Evolutionary conservation across 1,140 invertebrate genomes (phyloP).

Genomic region (Leptinotarsa texana): DNA sequence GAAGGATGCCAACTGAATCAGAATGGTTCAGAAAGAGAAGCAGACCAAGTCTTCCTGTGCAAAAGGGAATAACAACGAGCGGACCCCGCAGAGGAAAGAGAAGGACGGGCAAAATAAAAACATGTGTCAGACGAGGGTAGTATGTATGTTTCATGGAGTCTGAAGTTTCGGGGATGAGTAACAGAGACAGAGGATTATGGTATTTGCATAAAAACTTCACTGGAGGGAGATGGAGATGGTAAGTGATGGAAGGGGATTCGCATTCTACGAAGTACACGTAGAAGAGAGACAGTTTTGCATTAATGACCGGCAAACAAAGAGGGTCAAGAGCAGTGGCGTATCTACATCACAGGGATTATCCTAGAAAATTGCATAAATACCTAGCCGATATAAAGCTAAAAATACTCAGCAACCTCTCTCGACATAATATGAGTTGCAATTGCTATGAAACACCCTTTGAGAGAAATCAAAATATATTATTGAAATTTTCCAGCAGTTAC

Average conservation of each 20-base stretch:
- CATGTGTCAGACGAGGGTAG: constrained; percentile 49
- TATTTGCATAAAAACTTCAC: constrained; percentile 43
- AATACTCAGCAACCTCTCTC: no score
- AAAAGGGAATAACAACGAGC: constrained; percentile 14
- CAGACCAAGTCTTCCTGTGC: constrained; percentile 10
- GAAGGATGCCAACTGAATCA: constrained; percentile 28
- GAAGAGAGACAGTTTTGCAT: constrained; percentile 49
- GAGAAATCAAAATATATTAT: no score
- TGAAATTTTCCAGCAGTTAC: no score
- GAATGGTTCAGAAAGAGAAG: constrained; percentile 16
- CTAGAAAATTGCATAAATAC: no score
- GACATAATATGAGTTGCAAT: no score
- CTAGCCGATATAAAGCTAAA: no score
- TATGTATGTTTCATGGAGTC: constrained; percentile 44
- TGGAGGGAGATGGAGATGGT: constrained; percentile 35
- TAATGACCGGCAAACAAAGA: constrained; percentile 49
- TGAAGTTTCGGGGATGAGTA: constrained; percentile 40
- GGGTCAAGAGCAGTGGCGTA: constrained; percentile 29
- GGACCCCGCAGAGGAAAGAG: constrained; percentile 25
- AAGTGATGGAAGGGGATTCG: constrained; percentile 27
- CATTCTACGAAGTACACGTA: constrained; percentile 37
- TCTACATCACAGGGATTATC: no score
- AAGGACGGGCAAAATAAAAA: constrained; percentile 45
- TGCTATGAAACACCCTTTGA: not conserved
- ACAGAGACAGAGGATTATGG: constrained; percentile 41